These are phyloP conservation scores for Tarsius wallacei DNA, from an alignment of 2,797 vertebrate genomes.

Conservation along the genomic window DNA sequence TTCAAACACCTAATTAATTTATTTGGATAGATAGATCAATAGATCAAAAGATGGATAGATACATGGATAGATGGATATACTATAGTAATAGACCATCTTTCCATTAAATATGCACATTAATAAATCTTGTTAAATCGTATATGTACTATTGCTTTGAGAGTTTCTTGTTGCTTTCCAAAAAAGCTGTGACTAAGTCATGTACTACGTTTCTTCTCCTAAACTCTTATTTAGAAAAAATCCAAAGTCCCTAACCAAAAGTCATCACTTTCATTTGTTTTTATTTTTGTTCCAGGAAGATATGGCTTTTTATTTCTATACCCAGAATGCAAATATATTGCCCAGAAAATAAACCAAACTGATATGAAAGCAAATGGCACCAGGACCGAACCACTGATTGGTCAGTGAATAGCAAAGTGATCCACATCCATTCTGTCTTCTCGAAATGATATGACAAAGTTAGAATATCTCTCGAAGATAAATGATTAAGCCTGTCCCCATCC, in stretches of 20 bases:
- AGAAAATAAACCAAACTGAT: conserved; percentile 23
- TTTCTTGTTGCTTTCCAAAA: conserved; percentile 53
- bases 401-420: not conserved
- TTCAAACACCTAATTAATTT: conserved; percentile 16
- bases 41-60: not conserved
- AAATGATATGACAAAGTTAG: not conserved
- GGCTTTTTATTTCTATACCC: too few relatives aligned
- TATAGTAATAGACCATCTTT: not conserved
- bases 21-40: not conserved
- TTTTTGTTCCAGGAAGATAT: too few relatives aligned
- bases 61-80: not conserved
- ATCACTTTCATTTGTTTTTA: not conserved
- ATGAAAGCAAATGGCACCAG: not conserved
- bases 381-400: not conserved
- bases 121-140: conserved; percentile 24
- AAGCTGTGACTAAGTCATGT: not conserved
- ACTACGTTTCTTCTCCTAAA: not conserved
- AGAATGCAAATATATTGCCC: not conserved
- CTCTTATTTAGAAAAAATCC: not conserved
- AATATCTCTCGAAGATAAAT: not conserved
- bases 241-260: not conserved
- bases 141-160: not conserved
- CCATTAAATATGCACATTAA: conserved; percentile 9
- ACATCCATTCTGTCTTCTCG: not conserved
- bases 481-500: not conserved